Evolutionary conservation across 1,140 invertebrate genomes (phyloP).

Genomic region (Thrips palmi): DNA sequence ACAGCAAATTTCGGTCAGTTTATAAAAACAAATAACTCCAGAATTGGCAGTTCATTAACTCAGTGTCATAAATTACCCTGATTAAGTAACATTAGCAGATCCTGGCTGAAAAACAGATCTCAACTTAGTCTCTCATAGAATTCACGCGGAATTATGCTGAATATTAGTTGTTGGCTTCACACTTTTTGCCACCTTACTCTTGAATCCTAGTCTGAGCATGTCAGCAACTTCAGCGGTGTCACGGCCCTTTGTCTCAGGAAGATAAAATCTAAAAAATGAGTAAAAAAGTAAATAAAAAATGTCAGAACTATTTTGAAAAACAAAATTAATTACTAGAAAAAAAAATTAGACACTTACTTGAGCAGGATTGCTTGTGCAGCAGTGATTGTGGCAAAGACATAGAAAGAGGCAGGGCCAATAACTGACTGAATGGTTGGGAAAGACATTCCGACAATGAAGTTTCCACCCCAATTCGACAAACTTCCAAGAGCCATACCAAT

Average conservation of each 20-base stretch:
- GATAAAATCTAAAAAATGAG: constrained; percentile 37
- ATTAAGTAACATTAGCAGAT: no score
- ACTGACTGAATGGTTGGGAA: constrained; percentile 45
- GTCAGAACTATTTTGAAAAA: background rate
- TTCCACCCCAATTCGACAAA: constrained; percentile 74
- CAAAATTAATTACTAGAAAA: background rate
- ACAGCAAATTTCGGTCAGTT: no score
- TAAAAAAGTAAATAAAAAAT: constrained; percentile 16
- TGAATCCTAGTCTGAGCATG: constrained; percentile 2
- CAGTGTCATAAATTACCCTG: no score
- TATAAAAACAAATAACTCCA: no score
- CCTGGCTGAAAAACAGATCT: no score
- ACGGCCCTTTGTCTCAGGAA: constrained; percentile 50
- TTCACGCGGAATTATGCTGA: no score
- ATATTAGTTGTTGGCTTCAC: no score
- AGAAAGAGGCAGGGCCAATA: constrained; percentile 49
- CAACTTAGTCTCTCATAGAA: no score
- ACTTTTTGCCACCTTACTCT: background rate
- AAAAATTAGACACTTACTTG: constrained; percentile 25
- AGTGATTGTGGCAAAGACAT: constrained; percentile 43
- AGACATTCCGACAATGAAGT: constrained; percentile 70
- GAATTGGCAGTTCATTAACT: no score
- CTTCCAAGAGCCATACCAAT: constrained; percentile 76
- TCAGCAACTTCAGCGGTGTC: constrained; percentile 36
- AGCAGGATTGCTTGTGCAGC: constrained; percentile 39